Evolutionary conservation across 1,140 invertebrate genomes (phyloP), one percentile per base, ranked within the genome.

Genomic region (Pseudobourletiella spinata): DNA sequence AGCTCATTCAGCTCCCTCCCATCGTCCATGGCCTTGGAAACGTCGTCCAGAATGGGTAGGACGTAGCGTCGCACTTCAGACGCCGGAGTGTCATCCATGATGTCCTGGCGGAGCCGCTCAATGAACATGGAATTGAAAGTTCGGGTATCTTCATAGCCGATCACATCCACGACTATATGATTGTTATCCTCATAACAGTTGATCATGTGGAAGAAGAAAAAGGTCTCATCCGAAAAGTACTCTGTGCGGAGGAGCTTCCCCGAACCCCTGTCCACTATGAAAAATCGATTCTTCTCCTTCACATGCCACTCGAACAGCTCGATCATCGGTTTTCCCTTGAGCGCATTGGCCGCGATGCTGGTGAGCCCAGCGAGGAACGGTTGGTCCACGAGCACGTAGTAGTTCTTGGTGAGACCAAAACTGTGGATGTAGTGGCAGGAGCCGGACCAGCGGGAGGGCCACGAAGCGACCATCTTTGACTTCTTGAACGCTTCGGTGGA

Each of bases 331-430:
- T 59, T 48, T 15, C 43, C 25, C 43, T 48, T 59, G 18, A 48
- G 42, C n/a, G 42, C 32, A 25, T 46, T 59, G 15, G 57, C n/a
- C 69, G 66, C 77, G 77, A 80, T n/a, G 77, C 73, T 52, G 80
- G 71, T 64, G 75, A 78, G 16, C 79, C 75, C 3, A 71, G 70
- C 25, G 76, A 66, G 11, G 76, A 61, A 28, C 70, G 71, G 20
- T 75, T 75, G 57, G 73, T 75, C 3, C 78, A 55, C 8, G 2
- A 55, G 3, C 8, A 63, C 43, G n/a, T 52, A 50, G 24, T 59
- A 59, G 15, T 64, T 59, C 16, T 55, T 54, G 15, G 63, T 42
- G 39, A 64, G 50, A 3, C 57, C 57, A 26, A 64, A 59, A 1
- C 29, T 42, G 52, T 64, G 63, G 14, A 50, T 59, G 22, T 59